Conservation (phyloP, 2,113 vertebrate species). For the Larimichthys polyactis region DNA sequence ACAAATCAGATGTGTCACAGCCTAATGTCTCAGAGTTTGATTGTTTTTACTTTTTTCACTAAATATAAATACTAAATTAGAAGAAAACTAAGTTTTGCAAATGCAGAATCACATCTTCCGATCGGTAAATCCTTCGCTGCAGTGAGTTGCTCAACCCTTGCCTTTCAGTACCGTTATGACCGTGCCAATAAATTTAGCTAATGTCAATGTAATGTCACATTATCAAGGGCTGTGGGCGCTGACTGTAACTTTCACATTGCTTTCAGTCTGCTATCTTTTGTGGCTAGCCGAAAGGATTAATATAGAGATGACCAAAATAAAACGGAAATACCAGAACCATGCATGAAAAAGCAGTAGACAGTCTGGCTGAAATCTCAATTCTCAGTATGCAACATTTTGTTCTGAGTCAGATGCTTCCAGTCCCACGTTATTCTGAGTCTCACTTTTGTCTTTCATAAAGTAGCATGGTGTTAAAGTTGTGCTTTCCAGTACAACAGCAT, state of each 20-base stretch:
- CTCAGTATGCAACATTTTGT: not conserved
- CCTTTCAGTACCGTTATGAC: not conserved
- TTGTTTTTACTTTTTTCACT: not conserved
- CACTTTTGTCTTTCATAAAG: not conserved
- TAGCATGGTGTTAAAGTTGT: not conserved
- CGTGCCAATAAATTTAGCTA: not conserved
- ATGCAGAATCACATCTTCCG: not conserved
- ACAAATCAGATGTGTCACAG: not conserved
- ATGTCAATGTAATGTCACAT: not conserved
- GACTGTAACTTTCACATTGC: not conserved
- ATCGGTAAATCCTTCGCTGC: not conserved
- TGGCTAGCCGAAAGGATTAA: not conserved
- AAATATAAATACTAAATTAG: not conserved
- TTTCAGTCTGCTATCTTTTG: not conserved
- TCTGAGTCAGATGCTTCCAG: not conserved
- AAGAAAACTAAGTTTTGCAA: no score
- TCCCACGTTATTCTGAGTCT: not conserved
- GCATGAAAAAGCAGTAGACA: not conserved
- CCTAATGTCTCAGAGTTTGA: not conserved
- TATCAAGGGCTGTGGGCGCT: not conserved
- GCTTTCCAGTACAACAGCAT: not conserved
- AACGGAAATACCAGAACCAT: not conserved
- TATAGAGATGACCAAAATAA: conserved; percentile 1
- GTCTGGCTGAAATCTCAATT: not conserved
- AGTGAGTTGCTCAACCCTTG: no score